A percentile compares a stretch with the other conserved stretches of the same genome.
These are phyloP conservation scores for Pheosia tremula DNA, from an alignment of 2,888 invertebrate genomes.

Conservation along the genomic window DNA sequence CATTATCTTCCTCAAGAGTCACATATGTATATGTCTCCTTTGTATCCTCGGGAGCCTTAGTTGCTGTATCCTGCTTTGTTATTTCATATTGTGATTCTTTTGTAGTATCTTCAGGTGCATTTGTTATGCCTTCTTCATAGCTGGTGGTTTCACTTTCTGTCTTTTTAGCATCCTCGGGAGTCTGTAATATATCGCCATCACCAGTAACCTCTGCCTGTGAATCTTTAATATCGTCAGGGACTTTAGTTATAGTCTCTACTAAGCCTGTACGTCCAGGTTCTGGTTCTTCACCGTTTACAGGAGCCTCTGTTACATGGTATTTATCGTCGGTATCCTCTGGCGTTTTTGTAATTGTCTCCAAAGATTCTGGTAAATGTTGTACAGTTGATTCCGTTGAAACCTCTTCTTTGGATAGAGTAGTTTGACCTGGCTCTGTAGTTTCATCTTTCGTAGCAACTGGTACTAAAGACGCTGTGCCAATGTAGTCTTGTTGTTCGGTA, in stretches of 20 bases:
- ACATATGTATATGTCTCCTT: background rate
- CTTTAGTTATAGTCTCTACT: background rate
- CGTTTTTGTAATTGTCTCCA: slow-evolving; percentile 4
- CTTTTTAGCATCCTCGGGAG: background rate
- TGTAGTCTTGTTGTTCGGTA: slow-evolving; percentile 19
- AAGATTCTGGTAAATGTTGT: slow-evolving; percentile 11
- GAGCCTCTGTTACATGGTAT: background rate
- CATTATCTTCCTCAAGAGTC: background rate
- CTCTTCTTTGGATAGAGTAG: slow-evolving; percentile 15
- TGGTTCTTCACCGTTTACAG: background rate
- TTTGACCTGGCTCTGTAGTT: slow-evolving; percentile 1
- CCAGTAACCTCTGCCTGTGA: no score
- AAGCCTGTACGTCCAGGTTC: background rate
- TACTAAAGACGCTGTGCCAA: background rate
- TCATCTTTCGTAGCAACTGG: background rate
- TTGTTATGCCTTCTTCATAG: background rate
- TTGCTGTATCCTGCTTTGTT: background rate
- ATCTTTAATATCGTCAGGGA: no score
- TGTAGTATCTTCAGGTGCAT: background rate
- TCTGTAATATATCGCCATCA: no score
- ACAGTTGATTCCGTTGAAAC: slow-evolving; percentile 17
- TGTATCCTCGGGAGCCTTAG: background rate
- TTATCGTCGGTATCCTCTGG: background rate
- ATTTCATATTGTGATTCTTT: background rate
- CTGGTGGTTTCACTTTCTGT: background rate